phyloP scores from a whole-genome alignment of 2,113 vertebrate genomes.

The Eurypyga helias region DNA sequence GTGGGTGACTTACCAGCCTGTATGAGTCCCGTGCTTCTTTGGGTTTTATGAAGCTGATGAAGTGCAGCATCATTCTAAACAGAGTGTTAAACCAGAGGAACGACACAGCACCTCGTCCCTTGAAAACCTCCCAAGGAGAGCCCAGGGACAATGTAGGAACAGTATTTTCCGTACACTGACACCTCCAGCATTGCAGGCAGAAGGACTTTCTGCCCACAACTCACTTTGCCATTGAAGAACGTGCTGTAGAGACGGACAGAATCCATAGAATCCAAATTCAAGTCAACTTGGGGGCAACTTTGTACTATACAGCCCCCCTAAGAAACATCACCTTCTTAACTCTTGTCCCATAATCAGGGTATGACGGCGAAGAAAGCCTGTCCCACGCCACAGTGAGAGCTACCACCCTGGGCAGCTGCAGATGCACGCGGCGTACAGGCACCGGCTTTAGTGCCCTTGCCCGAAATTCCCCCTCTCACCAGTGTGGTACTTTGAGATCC shows the following conservation, averaged over 20 bases:
- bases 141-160: not conserved
- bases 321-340: not conserved
- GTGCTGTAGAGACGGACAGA: not conserved
- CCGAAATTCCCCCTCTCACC: not conserved
- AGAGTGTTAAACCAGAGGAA: rapidly evolving
- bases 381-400: not conserved
- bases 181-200: not conserved
- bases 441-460: not conserved
- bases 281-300: not conserved
- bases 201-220: not conserved
- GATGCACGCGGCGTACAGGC: rapidly evolving
- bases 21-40: rapidly evolving
- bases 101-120: rapidly evolving
- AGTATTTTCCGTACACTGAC: not conserved
- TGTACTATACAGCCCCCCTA: not conserved
- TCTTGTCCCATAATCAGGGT: rapidly evolving
- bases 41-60: not conserved
- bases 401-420: rapidly evolving
- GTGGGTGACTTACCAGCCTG: not conserved
- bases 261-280: not conserved
- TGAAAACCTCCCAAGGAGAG: not conserved
- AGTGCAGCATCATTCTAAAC: not conserved
- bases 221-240: not conserved
- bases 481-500: rapidly evolving
- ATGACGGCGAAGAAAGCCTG: rapidly evolving